Evolutionary conservation across 2,888 invertebrate genomes (phyloP).

Genomic region (Diarsia dahlii): DNA sequence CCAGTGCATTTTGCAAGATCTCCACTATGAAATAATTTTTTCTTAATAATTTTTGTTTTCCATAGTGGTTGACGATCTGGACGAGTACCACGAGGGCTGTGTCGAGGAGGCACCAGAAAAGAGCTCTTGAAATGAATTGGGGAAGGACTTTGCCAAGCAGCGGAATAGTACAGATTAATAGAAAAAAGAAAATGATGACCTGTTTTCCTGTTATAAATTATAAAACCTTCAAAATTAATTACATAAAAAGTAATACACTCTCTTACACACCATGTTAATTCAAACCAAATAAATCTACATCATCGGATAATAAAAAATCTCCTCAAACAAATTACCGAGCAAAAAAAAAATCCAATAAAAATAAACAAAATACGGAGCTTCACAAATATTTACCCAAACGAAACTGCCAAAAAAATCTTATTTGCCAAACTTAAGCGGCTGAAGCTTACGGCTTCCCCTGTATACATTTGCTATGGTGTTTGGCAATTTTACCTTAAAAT

Average conservation of each 20-base stretch:
- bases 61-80: too few species aligned
- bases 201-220: too few species aligned
- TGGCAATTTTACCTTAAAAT: constrained; percentile 64
- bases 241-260: neutral
- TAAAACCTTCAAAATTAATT: neutral
- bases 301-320: constrained; percentile 7
- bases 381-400: constrained; percentile 48
- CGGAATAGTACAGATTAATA: too few species aligned
- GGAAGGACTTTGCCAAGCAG: too few species aligned
- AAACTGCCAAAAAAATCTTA: constrained; percentile 53
- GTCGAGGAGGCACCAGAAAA: too few species aligned
- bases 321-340: constrained; percentile 18
- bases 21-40: neutral
- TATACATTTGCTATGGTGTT: constrained; percentile 65
- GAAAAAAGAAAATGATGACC: too few species aligned
- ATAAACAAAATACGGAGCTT: constrained; percentile 48
- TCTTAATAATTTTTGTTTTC: too few species aligned
- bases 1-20: neutral
- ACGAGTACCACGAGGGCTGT: too few species aligned
- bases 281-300: neutral
- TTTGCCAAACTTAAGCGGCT: constrained; percentile 57
- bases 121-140: too few species aligned
- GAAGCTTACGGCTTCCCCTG: constrained; percentile 39
- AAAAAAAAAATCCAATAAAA: constrained; percentile 28
- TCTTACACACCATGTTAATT: neutral